phyloP scores from a whole-genome alignment of 2,888 invertebrate genomes.

The Heliothis peltigera region DNA sequence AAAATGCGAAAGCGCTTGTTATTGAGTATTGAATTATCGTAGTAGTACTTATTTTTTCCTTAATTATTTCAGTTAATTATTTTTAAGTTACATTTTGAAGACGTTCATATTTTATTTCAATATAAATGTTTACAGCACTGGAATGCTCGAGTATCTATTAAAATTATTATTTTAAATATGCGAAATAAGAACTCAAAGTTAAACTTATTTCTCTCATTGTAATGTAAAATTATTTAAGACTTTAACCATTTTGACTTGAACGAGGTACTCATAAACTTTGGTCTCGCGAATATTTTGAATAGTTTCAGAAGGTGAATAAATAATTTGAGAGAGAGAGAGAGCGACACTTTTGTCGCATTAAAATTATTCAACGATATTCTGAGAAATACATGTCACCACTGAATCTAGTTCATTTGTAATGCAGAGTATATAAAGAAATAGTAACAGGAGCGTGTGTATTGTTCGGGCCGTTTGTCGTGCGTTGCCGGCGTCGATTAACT shows the following conservation, averaged over 20 bases:
- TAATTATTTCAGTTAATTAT: too few species aligned
- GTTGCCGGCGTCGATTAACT: conserved; percentile 19
- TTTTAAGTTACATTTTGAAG: too few species aligned
- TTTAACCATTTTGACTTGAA: background rate
- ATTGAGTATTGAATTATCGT: too few species aligned
- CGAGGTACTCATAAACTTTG: conserved; percentile 6
- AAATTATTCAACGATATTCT: background rate
- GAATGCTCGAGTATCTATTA: too few species aligned
- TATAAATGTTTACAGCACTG: too few species aligned
- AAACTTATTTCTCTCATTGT: conserved; percentile 1
- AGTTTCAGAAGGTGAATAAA: background rate
- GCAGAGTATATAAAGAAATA: background rate
- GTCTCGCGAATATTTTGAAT: conserved; percentile 4
- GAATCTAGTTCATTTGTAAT: background rate
- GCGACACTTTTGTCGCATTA: background rate
- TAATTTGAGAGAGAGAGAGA: background rate
- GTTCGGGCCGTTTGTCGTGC: conserved; percentile 12
- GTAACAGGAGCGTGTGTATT: conserved; percentile 11
- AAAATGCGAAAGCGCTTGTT: background rate
- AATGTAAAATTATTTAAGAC: conserved; percentile 20
- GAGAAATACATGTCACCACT: background rate
- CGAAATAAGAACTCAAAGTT: background rate
- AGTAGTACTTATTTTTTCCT: too few species aligned
- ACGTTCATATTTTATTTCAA: too few species aligned
- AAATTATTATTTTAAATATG: too few species aligned